Percentiles rank a stretch among this genome's conserved stretches.
phyloP scores from a whole-genome alignment of 2,113 vertebrate species.

The Peromyscus polionotus region DNA sequence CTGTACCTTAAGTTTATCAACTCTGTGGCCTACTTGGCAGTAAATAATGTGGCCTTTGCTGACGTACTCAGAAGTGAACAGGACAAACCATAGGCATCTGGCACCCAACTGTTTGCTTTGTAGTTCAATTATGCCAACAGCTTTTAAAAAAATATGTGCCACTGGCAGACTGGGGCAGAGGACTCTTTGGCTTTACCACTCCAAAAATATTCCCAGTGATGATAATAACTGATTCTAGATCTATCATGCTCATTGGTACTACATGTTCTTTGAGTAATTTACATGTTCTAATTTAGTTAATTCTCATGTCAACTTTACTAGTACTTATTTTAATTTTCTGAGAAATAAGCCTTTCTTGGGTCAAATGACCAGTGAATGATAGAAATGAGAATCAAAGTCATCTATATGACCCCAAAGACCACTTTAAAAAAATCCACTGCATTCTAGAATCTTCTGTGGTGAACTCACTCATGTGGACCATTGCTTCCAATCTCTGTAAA shows the following conservation, averaged over 20 bases:
- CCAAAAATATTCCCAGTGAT: background rate
- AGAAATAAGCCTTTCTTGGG: background rate
- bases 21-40: background rate
- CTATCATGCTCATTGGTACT: background rate
- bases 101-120: background rate
- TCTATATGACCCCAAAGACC: background rate
- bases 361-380: background rate
- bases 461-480: background rate
- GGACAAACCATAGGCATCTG: background rate
- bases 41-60: background rate
- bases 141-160: background rate
- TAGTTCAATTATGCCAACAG: background rate
- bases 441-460: background rate
- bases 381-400: background rate
- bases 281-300: background rate
- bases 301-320: background rate
- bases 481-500: background rate
- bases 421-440: background rate
- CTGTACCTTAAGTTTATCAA: background rate
- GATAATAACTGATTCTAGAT: background rate
- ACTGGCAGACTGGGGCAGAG: background rate
- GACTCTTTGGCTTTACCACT: background rate
- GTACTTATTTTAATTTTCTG: slow-evolving; percentile 21
- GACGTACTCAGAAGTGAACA: background rate
- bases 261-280: background rate